Base-by-base conservation (phyloP, 2,113 vertebrate genomes). In the Motacilla tschutschensis region DNA sequence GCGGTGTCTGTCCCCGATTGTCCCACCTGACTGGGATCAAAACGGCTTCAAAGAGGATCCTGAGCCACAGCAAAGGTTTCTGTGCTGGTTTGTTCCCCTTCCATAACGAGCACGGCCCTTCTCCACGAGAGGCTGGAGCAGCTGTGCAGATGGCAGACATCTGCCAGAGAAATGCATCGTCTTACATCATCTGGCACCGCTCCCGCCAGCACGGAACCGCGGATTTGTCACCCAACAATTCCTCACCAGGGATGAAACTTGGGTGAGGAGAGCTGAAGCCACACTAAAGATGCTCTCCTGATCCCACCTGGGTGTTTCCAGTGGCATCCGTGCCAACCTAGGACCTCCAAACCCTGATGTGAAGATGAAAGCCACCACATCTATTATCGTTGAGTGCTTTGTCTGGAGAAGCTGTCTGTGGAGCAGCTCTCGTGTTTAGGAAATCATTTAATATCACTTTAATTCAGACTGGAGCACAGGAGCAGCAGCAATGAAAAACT, bases 391-490 rank as follows among this genome's bases (percentile, higher is more conserved):
- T 17, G 40, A 26, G 2, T 10, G 62, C 36, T 90, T 43, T 9
- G 0, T 2, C 0, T 4, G 26, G 9, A 29, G 43, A 8, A 7
- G n/a, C 64, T 35, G 41, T 1, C 47, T 13, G 0, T 4, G 7
- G 54, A 16, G 60, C 36, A 5, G 35, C 33, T 2, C 57, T 14
- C 6, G n/a, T 18, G 47, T 17, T 38, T 10, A 20, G 75, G 70
- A 46, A 46, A 41, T 69, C 25, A 28, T 33, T 50, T 12, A 2
- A 21, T 19, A 53, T 14, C n/a, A 5, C 1, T 3, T 31, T 3
- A 5, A 73, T n/a, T 24, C 43, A 17, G 38, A 3, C 5, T 44
- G 59, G 10, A 50, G n/a, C 8, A 13, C n/a, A 9, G 53, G 55
- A 62, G 20, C 20, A 50, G 41, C 76, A 77, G 35, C 29, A 44